Percentiles rank a stretch among this genome's conserved stretches.
Conservation (phyloP, 2,113 vertebrate genomes). For the Neotoma lepida region DNA sequence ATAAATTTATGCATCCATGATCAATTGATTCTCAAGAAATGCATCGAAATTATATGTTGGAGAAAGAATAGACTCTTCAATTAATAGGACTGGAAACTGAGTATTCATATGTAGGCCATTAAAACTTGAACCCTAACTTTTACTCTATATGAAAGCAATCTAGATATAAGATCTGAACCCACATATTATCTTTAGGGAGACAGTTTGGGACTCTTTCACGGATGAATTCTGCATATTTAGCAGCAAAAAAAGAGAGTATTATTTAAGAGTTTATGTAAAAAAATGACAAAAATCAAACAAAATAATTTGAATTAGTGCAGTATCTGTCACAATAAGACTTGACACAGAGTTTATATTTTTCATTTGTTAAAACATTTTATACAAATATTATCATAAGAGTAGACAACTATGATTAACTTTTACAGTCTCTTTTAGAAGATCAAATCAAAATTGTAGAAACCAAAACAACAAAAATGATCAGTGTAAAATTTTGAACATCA, state of each 20-base stretch:
- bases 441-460: conserved; percentile 3
- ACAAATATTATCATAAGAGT: neutral
- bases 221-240: neutral
- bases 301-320: neutral
- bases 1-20: neutral
- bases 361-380: conserved; percentile 22
- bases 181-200: neutral
- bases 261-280: neutral
- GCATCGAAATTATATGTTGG: neutral
- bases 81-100: neutral
- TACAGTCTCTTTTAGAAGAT: neutral
- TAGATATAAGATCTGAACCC: neutral
- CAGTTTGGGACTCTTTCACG: neutral
- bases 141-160: neutral
- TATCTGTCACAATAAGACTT: conserved; percentile 34
- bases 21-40: neutral
- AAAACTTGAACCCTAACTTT: neutral
- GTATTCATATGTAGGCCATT: neutral
- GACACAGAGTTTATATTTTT: neutral
- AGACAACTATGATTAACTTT: neutral
- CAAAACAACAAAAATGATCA: neutral
- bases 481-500: neutral
- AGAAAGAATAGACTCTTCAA: neutral
- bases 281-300: neutral
- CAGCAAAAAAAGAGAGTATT: neutral